Base-by-base conservation (phyloP, 1,140 invertebrate genomes). In the Patella vulgata region DNA sequence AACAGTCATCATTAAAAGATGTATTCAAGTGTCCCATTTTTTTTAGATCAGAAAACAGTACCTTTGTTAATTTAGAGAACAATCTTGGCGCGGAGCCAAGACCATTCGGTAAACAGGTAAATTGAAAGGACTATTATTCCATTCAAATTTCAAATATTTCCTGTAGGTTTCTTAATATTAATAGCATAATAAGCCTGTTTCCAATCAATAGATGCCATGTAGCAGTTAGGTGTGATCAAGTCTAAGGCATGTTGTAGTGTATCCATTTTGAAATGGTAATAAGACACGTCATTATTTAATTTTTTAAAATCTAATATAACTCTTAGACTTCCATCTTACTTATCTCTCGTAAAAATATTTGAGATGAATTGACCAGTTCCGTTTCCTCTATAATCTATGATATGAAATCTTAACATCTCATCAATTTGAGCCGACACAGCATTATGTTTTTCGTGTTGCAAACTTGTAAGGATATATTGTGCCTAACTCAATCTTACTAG, bases 241-340 rank as follows among this genome's bases (percentile, higher is more conserved):
- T 33, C 40, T 21, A 68, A 31, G 39, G 63, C 63, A 21, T 50
- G 39, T 43, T 63, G 33, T 42, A 74, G 52, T 11, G 59, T 65
- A 40, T 74, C 71, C 71, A 74, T 74, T 48, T 71, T 74, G 23
- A 69, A 74, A 64, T 74, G 72, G 46, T 61, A 50, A 58, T 71
- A 71, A 27, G 44, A 25, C 1, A 74, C 51, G 17, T 42, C 40
- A 53, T 71, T 43, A n/a, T n/a, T 71, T 23, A 74, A 42, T 12
- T 63, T 31, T 44, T 70, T 70, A 3, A 73, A 42, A 66, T 71
- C 66, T 4, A 71, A 28, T 43, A 71, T 74, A 14, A 71, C 40
- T 53, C 65, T 54, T 23, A 57, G 51, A 53, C 31, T 43, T 11
- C 63, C 69, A 64, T 68, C 56, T 57, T 68, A 62, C 50, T 67